Evolutionary conservation across 2,113 vertebrate genomes (phyloP).

Genomic region (Ctenodactylus gundi): DNA sequence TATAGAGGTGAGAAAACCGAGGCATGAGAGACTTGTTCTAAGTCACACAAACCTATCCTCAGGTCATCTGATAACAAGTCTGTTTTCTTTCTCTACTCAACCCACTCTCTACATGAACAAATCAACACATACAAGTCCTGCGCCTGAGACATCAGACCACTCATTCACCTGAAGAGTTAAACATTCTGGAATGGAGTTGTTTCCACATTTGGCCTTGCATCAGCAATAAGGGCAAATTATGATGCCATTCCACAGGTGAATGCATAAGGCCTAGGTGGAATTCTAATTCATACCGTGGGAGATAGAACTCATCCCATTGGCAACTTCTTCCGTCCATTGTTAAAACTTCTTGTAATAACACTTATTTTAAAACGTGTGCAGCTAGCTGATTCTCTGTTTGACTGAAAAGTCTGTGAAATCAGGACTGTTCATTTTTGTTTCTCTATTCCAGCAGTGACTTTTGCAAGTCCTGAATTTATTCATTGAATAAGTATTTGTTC

Average conservation of each 20-base stretch:
- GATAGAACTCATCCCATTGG: not conserved
- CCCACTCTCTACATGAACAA: not conserved
- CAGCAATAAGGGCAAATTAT: not conserved
- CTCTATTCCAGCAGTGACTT: not conserved
- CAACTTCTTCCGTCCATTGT: not conserved
- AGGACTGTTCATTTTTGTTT: not conserved
- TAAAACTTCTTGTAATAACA: not conserved
- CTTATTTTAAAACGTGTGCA: not conserved
- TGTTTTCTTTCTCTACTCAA: not conserved
- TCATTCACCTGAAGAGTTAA: not conserved
- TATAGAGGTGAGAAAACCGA: not conserved
- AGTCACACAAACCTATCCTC: not conserved
- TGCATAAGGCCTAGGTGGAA: not conserved
- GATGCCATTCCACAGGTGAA: not conserved
- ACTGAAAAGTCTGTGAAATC: not conserved
- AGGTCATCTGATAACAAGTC: not conserved
- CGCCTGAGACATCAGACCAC: not conserved
- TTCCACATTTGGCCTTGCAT: not conserved
- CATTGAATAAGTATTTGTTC: not conserved
- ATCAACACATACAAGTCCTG: not conserved
- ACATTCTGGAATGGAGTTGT: not conserved
- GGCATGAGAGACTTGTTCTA: not conserved
- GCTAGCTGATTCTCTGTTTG: not conserved
- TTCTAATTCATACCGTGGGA: not conserved
- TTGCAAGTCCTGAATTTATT: not conserved